Conservation (phyloP, 1,140 invertebrate genomes). For the Leptinotarsa defecta region DNA sequence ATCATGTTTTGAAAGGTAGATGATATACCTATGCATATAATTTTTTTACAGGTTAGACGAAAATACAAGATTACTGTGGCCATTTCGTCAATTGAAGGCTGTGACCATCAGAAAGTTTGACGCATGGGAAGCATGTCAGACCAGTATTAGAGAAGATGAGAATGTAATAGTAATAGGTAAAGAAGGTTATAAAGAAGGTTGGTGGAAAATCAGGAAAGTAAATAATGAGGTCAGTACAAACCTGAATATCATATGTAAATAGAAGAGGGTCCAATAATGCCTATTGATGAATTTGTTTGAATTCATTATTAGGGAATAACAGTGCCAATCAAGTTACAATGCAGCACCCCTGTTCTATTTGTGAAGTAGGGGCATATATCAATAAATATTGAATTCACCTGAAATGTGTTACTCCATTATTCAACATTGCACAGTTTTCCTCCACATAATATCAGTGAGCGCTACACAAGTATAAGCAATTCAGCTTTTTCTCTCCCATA, state of each 20-base stretch:
- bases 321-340: too few relatives aligned
- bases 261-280: too few relatives aligned
- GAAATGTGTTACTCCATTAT: too few relatives aligned
- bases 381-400: too few relatives aligned
- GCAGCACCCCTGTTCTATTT: not conserved
- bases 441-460: too few relatives aligned
- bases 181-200: constrained; percentile 51
- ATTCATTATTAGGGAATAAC: too few relatives aligned
- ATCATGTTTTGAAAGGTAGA: too few relatives aligned
- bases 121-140: constrained; percentile 74
- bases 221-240: constrained; percentile 37
- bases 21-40: too few relatives aligned
- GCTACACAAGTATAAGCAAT: too few relatives aligned
- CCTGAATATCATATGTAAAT: not conserved
- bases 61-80: constrained; percentile 76
- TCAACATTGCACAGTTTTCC: not conserved
- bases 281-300: too few relatives aligned
- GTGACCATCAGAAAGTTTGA: constrained; percentile 77
- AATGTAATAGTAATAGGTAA: constrained; percentile 61
- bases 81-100: constrained; percentile 74
- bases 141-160: constrained; percentile 77
- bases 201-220: constrained; percentile 48
- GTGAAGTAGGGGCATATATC: not conserved
- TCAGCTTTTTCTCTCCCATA: too few relatives aligned
- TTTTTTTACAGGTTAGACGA: constrained; percentile 43